These are phyloP conservation scores for Patella caerulea DNA, from an alignment of 2,888 invertebrate genomes.

Conservation along the genomic window DNA sequence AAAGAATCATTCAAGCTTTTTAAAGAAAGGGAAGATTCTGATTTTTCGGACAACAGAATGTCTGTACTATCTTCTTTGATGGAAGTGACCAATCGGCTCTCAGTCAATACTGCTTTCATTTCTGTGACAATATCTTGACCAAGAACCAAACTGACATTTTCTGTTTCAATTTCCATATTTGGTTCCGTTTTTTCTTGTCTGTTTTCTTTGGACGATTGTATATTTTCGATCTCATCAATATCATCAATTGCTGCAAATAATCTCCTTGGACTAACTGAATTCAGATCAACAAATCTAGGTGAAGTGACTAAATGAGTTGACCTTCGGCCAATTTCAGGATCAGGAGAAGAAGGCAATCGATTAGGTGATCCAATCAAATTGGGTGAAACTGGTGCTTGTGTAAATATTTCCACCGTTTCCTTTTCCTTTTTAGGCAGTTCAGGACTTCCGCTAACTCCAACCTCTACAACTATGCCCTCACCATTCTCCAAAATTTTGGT, in stretches of 20 bases:
- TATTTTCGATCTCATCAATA: neutral
- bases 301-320: constrained; percentile 55
- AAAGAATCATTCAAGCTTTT: no score
- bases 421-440: neutral
- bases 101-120: neutral
- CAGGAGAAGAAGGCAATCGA: constrained; percentile 51
- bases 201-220: no score
- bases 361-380: constrained; percentile 36
- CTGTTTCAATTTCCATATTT: neutral
- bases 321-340: constrained; percentile 46
- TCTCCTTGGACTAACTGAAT: constrained; percentile 23
- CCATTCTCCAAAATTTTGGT: neutral
- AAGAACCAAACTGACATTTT: neutral
- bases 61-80: no score
- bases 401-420: constrained; percentile 17
- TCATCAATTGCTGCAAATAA: constrained; percentile 31
- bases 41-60: no score
- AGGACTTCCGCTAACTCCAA: neutral
- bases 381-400: constrained; percentile 26
- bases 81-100: no score
- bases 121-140: neutral
- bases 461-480: neutral
- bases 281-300: constrained; percentile 29
- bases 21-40: no score
- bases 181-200: no score